Conservation (phyloP, 2,113 vertebrate genomes). For the Mobula birostris region DNA sequence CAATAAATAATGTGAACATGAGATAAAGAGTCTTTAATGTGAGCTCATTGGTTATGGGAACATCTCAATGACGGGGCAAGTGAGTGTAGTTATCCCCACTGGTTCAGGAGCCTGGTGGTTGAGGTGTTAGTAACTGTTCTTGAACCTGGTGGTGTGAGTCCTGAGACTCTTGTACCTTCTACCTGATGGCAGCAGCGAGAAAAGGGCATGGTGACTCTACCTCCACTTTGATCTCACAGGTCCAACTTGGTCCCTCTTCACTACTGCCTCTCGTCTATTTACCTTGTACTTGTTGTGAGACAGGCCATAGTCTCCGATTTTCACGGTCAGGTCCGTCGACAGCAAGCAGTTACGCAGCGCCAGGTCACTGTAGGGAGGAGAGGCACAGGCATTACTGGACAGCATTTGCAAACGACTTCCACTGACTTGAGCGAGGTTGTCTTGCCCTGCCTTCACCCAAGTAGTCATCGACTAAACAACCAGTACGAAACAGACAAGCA, state of each 20-base stretch:
- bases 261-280: slow-evolving; percentile 43
- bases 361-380: slow-evolving; percentile 71
- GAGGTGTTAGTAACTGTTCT: no score
- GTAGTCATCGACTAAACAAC: not conserved
- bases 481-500: not conserved
- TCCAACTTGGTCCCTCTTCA: not conserved
- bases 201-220: not conserved
- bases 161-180: no score
- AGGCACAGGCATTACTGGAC: not conserved
- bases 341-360: slow-evolving; percentile 89
- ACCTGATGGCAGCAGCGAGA: no score
- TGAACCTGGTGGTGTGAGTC: no score
- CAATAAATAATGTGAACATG: no score
- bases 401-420: not conserved
- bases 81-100: no score
- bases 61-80: no score
- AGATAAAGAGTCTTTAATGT: no score
- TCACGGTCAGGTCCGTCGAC: slow-evolving; percentile 79
- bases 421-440: no score
- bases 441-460: not conserved
- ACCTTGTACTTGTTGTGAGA: slow-evolving; percentile 87
- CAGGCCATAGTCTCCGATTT: slow-evolving; percentile 93
- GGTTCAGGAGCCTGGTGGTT: no score
- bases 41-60: no score
- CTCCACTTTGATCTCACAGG: not conserved